phyloP scores from a whole-genome alignment of 2,113 vertebrate species.

The Otolemur garnettii region DNA sequence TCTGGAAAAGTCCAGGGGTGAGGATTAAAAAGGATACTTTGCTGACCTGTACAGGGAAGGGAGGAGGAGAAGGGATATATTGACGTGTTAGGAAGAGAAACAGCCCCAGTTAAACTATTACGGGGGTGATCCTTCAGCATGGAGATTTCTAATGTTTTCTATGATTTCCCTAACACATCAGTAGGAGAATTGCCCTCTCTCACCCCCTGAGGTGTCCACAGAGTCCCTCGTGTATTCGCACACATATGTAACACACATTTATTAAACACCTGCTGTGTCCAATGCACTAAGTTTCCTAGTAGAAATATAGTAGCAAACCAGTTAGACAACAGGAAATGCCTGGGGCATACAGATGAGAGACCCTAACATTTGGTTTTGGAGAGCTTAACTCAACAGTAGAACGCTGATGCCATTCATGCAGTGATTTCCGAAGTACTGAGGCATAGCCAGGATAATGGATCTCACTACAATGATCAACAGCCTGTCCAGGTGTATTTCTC shows the following conservation, averaged over 20 bases:
- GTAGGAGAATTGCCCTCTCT: neutral
- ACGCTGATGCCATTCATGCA: neutral
- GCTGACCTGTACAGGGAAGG: neutral
- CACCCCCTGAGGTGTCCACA: neutral
- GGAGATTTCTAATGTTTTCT: neutral
- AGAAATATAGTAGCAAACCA: neutral
- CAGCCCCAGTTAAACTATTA: neutral
- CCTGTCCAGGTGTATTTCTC: neutral
- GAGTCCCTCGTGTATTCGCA: neutral
- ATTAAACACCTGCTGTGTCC: neutral
- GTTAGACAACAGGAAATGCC: neutral
- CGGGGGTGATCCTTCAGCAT: neutral
- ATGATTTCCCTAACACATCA: too few species aligned
- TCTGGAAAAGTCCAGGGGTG: neutral
- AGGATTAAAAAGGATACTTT: neutral
- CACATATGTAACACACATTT: neutral
- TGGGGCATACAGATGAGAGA: neutral
- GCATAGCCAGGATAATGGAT: neutral
- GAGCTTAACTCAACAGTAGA: neutral
- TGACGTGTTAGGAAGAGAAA: neutral
- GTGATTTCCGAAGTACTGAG: neutral
- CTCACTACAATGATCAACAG: neutral
- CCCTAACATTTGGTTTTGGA: neutral
- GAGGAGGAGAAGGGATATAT: fast-evolving
- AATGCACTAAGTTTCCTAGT: neutral